Evolutionary conservation across 53 echinoderm and acorn worm genomes (phyloP), one percentile per base, ranked within the genome.

Genomic region (Luidia sarsii): DNA sequence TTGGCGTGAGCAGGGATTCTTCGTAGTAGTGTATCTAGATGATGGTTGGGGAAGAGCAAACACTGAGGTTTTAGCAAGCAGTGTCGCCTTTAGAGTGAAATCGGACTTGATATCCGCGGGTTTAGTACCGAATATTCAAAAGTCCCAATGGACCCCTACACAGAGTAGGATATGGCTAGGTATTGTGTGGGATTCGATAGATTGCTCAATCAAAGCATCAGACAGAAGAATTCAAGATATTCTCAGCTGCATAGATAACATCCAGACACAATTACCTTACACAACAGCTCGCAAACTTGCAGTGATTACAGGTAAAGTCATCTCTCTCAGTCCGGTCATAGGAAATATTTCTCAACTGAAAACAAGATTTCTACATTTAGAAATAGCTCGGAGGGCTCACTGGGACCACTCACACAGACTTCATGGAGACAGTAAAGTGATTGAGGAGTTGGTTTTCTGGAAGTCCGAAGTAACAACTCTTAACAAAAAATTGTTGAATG

Each of bases 41-140:
- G 83, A 83, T 70, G 80, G 80, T n/a, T 79, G 80, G 80, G 21
- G 80, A 2, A 79, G 64, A 62, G 14, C 80, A 0, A 14, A 31
- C 21, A 13, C 33, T 25, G 34, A 48, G 29, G 11, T 1, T 30
- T 6, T 0, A 7, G 32, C 32, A 7, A 65, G 39, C 2, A 0
- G 2, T 2, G n/a, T 57, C 32, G 14, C 59, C 0, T 16, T 13
- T 0, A n/a, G 2, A 0, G 71, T 62, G 1, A 83, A 83, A 10
- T 7, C 21, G 7, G 71, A 83, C 24, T 51, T 71, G 4, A 13
- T 83, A 3, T 31, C 13, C 8, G 70, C 71, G 16, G 83, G 83
- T 0, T 48, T 83, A 0, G 63, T 83, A 0, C 71, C 83, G 1
- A 83, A 83, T 27, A 28, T 14, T 23, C 18, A 67, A 2, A 81